These are phyloP conservation scores for Meriones psammophilus DNA, from an alignment of 2,797 vertebrate species.

Conservation along the genomic window DNA sequence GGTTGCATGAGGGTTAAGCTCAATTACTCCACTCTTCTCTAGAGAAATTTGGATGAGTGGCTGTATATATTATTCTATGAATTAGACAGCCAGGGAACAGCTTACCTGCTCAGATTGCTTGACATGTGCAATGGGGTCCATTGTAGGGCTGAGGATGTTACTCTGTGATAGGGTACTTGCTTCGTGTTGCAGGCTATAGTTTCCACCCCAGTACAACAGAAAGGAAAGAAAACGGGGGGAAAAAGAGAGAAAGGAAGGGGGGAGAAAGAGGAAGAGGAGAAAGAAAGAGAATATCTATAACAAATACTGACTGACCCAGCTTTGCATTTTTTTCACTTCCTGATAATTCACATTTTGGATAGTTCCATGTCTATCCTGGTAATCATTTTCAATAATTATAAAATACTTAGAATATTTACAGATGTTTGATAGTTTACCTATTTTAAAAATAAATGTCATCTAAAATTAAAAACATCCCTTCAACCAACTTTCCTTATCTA, in stretches of 20 bases:
- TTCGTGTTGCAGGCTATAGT: too few species aligned
- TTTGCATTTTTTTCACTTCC: not conserved
- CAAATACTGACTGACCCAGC: not conserved
- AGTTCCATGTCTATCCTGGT: conserved; percentile 1
- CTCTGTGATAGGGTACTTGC: not conserved
- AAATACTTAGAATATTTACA: conserved; percentile 42
- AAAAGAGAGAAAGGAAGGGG: not conserved
- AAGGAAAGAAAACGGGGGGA: not conserved
- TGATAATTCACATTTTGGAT: conserved; percentile 22
- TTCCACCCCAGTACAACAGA: not conserved
- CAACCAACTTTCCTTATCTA: not conserved
- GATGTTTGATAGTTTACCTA: not conserved
- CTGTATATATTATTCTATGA: not conserved
- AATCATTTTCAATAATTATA: conserved; percentile 53
- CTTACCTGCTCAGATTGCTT: not conserved
- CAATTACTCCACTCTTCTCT: not conserved
- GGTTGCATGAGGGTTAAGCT: not conserved
- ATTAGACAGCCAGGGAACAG: not conserved
- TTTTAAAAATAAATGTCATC: conserved; percentile 38
- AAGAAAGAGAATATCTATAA: not conserved
- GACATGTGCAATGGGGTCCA: not conserved
- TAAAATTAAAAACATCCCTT: not conserved
- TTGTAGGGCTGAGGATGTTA: not conserved
- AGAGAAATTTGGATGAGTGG: not conserved
- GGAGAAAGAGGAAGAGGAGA: not conserved